These are phyloP conservation scores for Caenorhabditis inopinata DNA, from an alignment of 1,140 invertebrate species.

Conservation along the genomic window DNA sequence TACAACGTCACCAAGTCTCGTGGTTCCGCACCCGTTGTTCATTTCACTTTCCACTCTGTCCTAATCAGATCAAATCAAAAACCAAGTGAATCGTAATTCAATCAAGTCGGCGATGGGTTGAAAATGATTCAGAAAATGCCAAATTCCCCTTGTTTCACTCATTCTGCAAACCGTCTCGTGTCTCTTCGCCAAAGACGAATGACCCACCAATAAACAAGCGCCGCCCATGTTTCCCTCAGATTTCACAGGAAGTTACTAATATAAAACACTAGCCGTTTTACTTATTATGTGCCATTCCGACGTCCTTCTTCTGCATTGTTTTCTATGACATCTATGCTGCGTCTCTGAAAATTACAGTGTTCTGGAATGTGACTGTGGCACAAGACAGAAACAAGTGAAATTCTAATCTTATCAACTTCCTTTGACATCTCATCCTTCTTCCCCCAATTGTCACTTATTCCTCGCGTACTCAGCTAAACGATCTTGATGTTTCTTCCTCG, in stretches of 20 bases:
- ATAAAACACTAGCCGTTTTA: neutral
- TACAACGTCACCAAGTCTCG: neutral
- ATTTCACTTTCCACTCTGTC: neutral
- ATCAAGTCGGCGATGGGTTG: neutral
- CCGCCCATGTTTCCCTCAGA: neutral
- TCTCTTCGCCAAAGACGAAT: conserved; percentile 20
- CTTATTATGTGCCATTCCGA: neutral
- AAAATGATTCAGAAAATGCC: conserved; percentile 16
- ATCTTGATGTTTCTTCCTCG: neutral
- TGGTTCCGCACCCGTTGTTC: neutral
- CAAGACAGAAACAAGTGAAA: conserved; percentile 1
- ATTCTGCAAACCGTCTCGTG: conserved; percentile 14
- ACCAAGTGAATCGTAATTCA: conserved; percentile 15
- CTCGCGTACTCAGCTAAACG: neutral
- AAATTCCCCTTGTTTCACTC: neutral
- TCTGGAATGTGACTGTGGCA: neutral
- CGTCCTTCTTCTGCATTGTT: too few relatives aligned
- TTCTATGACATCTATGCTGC: too few relatives aligned
- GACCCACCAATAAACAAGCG: neutral
- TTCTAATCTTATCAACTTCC: conserved; percentile 19
- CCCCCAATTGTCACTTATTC: too few relatives aligned
- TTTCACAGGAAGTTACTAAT: neutral
- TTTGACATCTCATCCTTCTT: too few relatives aligned
- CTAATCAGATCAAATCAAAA: conserved; percentile 30
- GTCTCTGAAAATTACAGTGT: too few relatives aligned